A percentile compares a stretch with the other conserved stretches of the same genome.
phyloP scores from a whole-genome alignment of 2,888 invertebrate species.

The Andrena haemorrhoa region DNA sequence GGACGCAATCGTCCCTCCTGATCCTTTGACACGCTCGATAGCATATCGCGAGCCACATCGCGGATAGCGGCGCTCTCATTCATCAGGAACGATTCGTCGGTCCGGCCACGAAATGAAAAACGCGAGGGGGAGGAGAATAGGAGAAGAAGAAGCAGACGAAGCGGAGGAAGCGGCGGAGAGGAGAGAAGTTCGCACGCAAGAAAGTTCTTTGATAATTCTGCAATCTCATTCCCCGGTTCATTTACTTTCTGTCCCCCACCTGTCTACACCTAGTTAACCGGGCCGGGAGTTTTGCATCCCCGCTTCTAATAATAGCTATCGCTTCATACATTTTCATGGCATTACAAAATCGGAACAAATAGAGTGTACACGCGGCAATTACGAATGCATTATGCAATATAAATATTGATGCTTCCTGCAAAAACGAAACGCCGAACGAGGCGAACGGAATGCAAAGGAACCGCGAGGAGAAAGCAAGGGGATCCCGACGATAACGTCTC shows the following conservation, averaged over 20 bases:
- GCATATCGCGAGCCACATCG: conserved; percentile 35
- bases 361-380: conserved; percentile 84
- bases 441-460: conserved; percentile 80
- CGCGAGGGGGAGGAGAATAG: conserved; percentile 27
- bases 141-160: background rate
- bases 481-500: conserved; percentile 61
- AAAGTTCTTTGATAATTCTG: conserved; percentile 75
- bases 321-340: conserved; percentile 85
- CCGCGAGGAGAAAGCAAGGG: conserved; percentile 52
- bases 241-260: conserved; percentile 76
- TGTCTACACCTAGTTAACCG: conserved; percentile 75
- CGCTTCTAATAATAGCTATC: conserved; percentile 83
- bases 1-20: conserved; percentile 29
- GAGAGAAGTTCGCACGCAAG: conserved; percentile 66
- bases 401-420: conserved; percentile 85
- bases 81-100: conserved; percentile 65
- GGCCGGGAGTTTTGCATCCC: conserved; percentile 78
- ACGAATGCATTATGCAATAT: conserved; percentile 85
- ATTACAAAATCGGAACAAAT: conserved; percentile 85
- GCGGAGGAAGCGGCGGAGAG: conserved; percentile 7
- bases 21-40: conserved; percentile 38
- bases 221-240: conserved; percentile 76
- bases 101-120: conserved; percentile 29
- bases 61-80: conserved; percentile 50
- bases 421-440: conserved; percentile 80